Evolutionary conservation across 2,797 vertebrate species (phyloP), one percentile per base, ranked within the genome.

Genomic region (Oryzias dopingdopingensis): DNA sequence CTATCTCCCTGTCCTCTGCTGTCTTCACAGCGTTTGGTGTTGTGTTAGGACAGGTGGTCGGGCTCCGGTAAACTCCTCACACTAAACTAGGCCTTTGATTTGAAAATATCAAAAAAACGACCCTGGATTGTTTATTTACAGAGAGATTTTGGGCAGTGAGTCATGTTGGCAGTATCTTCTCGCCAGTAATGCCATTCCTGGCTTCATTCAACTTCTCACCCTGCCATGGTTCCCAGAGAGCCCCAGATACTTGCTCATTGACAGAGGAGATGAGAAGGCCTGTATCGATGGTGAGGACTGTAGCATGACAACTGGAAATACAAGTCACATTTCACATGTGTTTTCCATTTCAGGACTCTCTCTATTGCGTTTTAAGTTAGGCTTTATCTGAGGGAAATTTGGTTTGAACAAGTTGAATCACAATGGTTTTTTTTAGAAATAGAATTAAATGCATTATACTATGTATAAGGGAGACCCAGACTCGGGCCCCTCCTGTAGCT

Each of bases 191-290:
- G 89, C 86, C 16, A 77, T 96, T 49, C 95, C 96, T 0, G 94
- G 91, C 23, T 29, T 94, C 26, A 87, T 97, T 58, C 96, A 98
- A 84, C 90, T 98, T 23, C 56, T 89, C 4, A 90, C 89, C 45
- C 84, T 97, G 76, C 96, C 95, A 3, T 95, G 94, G 93, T 86
- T 95, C 66, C 94, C 96, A 4, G 96, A 98, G 80, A 97, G 96
- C 66, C 95, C 94, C 12, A 91, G 95, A n/a, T 97, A 95, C 70
- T 90, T 98, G 62, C 89, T 98, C 70, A 95, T 95, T 23, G 95
- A 98, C 86, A 42, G 77, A 43, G 93, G 91, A 18, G 93, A 98
- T 71, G 89, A 92, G 26, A 89, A 92, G 17, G 92, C 91, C 64
- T 97, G 95, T 72, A 67, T 93, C 42, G 78, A 86, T 6, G 95